A percentile compares a stretch with the other conserved stretches of the same genome.
phyloP scores from a whole-genome alignment of 1,140 invertebrate genomes.

The Cyclargus thomasi region DNA sequence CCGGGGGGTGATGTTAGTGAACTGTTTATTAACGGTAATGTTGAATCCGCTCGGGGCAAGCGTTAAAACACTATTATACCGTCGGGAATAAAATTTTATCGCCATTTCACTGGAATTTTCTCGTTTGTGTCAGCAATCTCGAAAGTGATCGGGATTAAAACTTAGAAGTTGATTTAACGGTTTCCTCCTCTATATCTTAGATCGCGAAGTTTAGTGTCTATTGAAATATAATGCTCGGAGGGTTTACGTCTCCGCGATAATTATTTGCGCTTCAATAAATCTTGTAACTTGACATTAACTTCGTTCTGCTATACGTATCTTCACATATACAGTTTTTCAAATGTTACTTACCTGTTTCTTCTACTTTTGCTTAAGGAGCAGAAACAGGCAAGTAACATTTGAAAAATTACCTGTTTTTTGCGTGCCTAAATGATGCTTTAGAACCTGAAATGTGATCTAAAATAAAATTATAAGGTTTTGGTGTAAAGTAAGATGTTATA shows the following conservation, averaged over 20 bases:
- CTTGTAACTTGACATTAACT: neutral
- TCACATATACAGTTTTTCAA: too few species aligned
- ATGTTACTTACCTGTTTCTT: too few species aligned
- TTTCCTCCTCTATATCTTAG: neutral
- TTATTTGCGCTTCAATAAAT: neutral
- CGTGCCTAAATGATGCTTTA: too few species aligned
- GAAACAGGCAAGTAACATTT: too few species aligned
- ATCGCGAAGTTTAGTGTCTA: neutral
- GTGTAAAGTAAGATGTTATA: too few species aligned
- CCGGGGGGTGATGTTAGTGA: slow-evolving; percentile 1
- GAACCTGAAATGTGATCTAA: too few species aligned
- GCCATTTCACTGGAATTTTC: slow-evolving; percentile 5
- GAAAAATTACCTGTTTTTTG: too few species aligned
- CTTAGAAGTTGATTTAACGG: neutral
- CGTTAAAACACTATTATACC: neutral
- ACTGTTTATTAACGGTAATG: slow-evolving; percentile 14
- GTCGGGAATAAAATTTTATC: slow-evolving; percentile 16
- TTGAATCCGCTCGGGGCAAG: neutral
- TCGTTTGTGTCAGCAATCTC: neutral
- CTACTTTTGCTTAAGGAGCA: too few species aligned
- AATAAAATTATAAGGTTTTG: too few species aligned
- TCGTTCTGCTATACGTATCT: too few species aligned
- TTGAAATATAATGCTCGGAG: neutral
- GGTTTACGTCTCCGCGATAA: neutral
- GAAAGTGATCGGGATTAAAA: neutral